phyloP scores from a whole-genome alignment of 2,888 invertebrate species.

The Pachliopta kotzebuea region DNA sequence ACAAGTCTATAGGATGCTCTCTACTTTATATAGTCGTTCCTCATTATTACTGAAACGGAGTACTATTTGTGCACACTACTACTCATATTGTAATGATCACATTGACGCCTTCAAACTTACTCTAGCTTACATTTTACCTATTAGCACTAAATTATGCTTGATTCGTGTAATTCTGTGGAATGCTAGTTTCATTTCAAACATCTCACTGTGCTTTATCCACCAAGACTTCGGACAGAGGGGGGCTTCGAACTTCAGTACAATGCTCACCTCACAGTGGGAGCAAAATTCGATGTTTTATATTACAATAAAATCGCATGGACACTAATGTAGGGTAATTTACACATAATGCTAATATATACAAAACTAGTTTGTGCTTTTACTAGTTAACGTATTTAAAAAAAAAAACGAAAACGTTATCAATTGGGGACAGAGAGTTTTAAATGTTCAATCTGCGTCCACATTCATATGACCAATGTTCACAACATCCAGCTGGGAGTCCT shows the following conservation, averaged over 20 bases:
- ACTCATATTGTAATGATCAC: constrained; percentile 73
- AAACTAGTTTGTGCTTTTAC: constrained; percentile 74
- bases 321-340: constrained; percentile 70
- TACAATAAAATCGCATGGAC: constrained; percentile 60
- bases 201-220: constrained; percentile 59
- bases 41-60: constrained; percentile 59
- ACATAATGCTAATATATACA: constrained; percentile 77
- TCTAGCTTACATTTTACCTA: constrained; percentile 54
- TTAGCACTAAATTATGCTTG: constrained; percentile 61
- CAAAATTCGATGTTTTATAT: constrained; percentile 73
- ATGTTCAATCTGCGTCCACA: constrained; percentile 25
- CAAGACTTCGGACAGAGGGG: constrained; percentile 46
- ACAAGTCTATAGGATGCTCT: constrained; percentile 69
- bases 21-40: constrained; percentile 58
- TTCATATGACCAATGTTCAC: constrained; percentile 36
- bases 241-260: constrained; percentile 72
- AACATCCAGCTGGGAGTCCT: constrained; percentile 46
- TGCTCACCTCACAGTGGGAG: constrained; percentile 66
- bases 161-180: constrained; percentile 66
- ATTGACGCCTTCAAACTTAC: constrained; percentile 73
- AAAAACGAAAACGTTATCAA: constrained; percentile 42
- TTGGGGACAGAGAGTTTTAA: constrained; percentile 28
- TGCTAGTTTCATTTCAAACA: constrained; percentile 71
- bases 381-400: constrained; percentile 56
- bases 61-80: constrained; percentile 76